A percentile compares a stretch with the other conserved stretches of the same genome.
These are phyloP conservation scores for Aepyceros melampus DNA, from an alignment of 2,113 vertebrate species.

Conservation along the genomic window DNA sequence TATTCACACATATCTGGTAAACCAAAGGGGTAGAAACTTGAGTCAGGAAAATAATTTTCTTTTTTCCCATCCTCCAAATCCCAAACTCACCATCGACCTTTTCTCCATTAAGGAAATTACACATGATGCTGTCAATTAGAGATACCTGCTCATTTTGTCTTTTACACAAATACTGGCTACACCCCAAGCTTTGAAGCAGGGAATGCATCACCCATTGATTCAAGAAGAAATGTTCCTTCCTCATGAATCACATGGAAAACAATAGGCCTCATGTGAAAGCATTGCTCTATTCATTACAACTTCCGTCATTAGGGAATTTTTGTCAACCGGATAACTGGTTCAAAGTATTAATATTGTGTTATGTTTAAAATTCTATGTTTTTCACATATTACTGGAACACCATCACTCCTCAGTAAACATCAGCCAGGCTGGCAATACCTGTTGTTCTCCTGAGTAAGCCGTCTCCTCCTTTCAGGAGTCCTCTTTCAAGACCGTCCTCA, in stretches of 20 bases:
- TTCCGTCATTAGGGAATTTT: not conserved
- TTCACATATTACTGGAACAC: not conserved
- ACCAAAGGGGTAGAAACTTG: not conserved
- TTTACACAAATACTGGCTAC: not conserved
- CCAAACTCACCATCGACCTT: not conserved
- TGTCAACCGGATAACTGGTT: not conserved
- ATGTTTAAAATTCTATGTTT: not conserved
- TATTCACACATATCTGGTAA: not conserved
- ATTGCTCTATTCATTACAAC: constrained; percentile 32
- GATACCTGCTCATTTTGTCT: not conserved
- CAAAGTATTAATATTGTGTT: not conserved
- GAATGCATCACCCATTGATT: not conserved
- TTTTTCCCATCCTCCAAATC: not conserved
- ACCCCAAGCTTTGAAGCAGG: not conserved
- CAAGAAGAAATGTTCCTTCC: constrained; percentile 24
- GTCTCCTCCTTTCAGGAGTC: constrained; percentile 35
- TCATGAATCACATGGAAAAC: constrained; percentile 44
- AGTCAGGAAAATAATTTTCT: not conserved
- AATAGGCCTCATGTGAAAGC: constrained; percentile 8
- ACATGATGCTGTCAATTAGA: not conserved
- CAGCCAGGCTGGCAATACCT: constrained; percentile 28
- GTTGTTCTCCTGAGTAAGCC: constrained; percentile 44
- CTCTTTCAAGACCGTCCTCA: constrained; percentile 33
- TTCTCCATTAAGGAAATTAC: not conserved
- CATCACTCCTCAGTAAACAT: not conserved